Evolutionary conservation across 2,797 vertebrate genomes (phyloP), one percentile per base, ranked within the genome.

Genomic region (Sternarchorhynchus goeldii): DNA sequence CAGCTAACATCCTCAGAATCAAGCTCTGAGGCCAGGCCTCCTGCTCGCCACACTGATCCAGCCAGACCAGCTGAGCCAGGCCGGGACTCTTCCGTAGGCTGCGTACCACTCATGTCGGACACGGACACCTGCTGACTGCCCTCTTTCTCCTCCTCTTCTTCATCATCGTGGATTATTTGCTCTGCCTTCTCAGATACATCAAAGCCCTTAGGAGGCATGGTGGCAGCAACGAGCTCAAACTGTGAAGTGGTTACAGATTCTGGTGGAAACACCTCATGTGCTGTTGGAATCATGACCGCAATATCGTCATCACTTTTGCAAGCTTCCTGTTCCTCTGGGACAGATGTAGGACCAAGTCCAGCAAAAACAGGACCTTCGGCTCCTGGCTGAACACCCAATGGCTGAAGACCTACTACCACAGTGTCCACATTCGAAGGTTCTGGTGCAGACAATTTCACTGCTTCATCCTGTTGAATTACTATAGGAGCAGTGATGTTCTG

Each of bases 91-190:
- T 94, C 93, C 0, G 93, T 93, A 50, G 92, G 91, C 84, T 94
- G 93, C 0, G 93, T 93, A 59, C 93, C 93, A 41, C 93, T 94
- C 93, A 94, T 94, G 78, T 94, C 93, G 10, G 93, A 94, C 68
- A 93, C 80, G 0, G 93, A 94, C 55, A 93, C 90, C 77, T 90
- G 83, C 83, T 93, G 93, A 79, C 93, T 94, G 53, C 88, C 89
- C 34, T 93, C 92, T 18, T 78, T 82, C 62, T 93, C 93, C 20
- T 93, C 92, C 45, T 93, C 91, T 17, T 92, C 91, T 3, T 92
- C 92, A 12, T 80, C 79, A 25, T 91, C 89, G 16, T 92, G 87
- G 7, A 86, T 88, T 82, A 75, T 59, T 50, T 60, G 64, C 20
- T 82, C 85, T 50, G 71, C 75, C 71, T 88, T 86, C 66, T 85